Evolutionary conservation across 2,888 invertebrate genomes (phyloP), one percentile per base, ranked within the genome.

Genomic region (Zaprionus bogoriensis): DNA sequence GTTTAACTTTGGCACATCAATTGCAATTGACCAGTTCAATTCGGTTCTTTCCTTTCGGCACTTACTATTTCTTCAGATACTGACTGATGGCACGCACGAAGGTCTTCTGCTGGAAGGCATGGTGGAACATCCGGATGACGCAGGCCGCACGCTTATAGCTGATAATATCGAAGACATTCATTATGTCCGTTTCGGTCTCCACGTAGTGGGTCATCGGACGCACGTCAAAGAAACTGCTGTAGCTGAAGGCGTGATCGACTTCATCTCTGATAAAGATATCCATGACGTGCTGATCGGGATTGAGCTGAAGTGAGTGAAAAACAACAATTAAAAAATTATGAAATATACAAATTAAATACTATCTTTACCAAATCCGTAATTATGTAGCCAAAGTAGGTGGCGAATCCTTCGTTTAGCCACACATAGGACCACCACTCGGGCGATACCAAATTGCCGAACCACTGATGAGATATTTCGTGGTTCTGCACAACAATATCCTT

Each of bases 371-470:
- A 57, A 77, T 90, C 89, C 0, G 88, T 84, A 7, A 88, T 77
- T 12, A 90, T 63, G 50, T 90, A 89, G 27, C 80, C 55, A 59
- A 89, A 90, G 64, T 90, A 90, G 1, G 90, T 89, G 0, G 95
- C 95, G 70, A 95, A 95, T 0, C 94, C 95, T 87, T 95, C 95
- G 85, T 94, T 95, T 5, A 95, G 89, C 95, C 95, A 95, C 0
- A 94, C 92, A 74, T 93, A 94, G 0, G 93, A 92, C 96, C 95
- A 96, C 92, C 95, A 95, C 22, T 92, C 89, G 0, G 94, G 93
- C 0, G 95, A 93, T 0, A 96, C 94, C 74, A 94, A 92, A 85
- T 96, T 94, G 0, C 96, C 96, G 80, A 96, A 96, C 96, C 96
- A 96, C 92, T 94, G 94, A 88, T 97, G 97, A 0, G 92, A 91